These are phyloP conservation scores for Gymnobelideus leadbeateri DNA, from an alignment of 2,113 vertebrate species.

Conservation along the genomic window DNA sequence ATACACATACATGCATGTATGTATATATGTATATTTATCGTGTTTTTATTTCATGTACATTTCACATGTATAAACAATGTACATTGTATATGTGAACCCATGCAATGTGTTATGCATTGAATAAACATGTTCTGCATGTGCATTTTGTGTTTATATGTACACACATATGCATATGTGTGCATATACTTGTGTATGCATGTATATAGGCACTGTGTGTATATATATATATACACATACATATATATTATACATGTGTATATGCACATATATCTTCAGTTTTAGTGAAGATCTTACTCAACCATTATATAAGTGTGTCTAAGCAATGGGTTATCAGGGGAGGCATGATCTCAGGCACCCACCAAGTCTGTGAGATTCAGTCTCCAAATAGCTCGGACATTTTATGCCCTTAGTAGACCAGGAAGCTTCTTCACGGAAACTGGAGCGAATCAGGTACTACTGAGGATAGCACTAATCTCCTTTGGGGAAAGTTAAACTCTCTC, in stretches of 20 bases:
- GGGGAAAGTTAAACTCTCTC: too few relatives aligned
- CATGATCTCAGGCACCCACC: too few relatives aligned
- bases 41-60: too few relatives aligned
- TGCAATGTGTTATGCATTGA: too few relatives aligned
- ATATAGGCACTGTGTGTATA: too few relatives aligned
- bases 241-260: neutral
- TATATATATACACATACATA: neutral
- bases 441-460: neutral
- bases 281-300: neutral
- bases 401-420: neutral
- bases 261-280: neutral
- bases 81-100: neutral
- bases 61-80: neutral
- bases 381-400: neutral
- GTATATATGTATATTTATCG: too few relatives aligned
- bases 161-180: neutral
- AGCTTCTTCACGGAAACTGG: neutral
- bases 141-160: neutral
- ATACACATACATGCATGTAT: too few relatives aligned
- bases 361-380: neutral
- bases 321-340: too few relatives aligned
- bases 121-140: neutral
- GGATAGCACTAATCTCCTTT: too few relatives aligned
- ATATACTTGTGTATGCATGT: neutral
- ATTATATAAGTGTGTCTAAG: neutral